Evolutionary conservation across 2,888 invertebrate species (phyloP).

Genomic region (Spilosoma lubricipeda): DNA sequence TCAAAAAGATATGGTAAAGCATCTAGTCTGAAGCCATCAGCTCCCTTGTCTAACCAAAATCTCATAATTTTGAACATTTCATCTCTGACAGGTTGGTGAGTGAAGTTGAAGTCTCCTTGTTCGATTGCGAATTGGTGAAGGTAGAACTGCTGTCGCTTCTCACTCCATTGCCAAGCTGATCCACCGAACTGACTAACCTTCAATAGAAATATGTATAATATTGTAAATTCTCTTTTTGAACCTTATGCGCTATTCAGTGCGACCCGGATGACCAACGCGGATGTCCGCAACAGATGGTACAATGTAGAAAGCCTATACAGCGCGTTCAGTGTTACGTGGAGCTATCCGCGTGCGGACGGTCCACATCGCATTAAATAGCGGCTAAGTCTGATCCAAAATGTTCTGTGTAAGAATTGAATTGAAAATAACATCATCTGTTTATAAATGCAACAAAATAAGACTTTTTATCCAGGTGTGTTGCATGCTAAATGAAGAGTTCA

Average conservation of each 20-base stretch:
- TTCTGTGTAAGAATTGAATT: too few relatives aligned
- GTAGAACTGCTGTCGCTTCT: conserved; percentile 88
- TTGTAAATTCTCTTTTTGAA: not conserved
- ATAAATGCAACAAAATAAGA: too few relatives aligned
- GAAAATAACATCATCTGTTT: too few relatives aligned
- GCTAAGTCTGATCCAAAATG: not conserved
- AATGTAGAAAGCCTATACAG: too few relatives aligned
- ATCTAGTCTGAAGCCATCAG: conserved; percentile 91
- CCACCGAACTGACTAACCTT: conserved; percentile 87
- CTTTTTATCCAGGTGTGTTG: not conserved
- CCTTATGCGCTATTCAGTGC: too few relatives aligned
- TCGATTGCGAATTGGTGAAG: conserved; percentile 88
- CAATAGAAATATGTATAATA: conserved; percentile 17
- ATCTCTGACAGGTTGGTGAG: conserved; percentile 84
- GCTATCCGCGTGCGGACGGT: too few relatives aligned
- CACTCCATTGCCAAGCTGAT: conserved; percentile 89
- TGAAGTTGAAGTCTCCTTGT: conserved; percentile 90
- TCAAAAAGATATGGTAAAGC: conserved; percentile 87
- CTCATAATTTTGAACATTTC: conserved; percentile 87
- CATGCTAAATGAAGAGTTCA: not conserved
- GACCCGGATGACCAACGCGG: too few relatives aligned
- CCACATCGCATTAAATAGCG: too few relatives aligned
- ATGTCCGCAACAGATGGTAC: too few relatives aligned
- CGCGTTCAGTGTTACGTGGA: too few relatives aligned
- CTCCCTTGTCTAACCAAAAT: conserved; percentile 92